Percentiles rank a stretch among this genome's conserved stretches.
phyloP scores from a whole-genome alignment of 64 coral and sea anemone genomes.

The Dendronephthya gigantea region DNA sequence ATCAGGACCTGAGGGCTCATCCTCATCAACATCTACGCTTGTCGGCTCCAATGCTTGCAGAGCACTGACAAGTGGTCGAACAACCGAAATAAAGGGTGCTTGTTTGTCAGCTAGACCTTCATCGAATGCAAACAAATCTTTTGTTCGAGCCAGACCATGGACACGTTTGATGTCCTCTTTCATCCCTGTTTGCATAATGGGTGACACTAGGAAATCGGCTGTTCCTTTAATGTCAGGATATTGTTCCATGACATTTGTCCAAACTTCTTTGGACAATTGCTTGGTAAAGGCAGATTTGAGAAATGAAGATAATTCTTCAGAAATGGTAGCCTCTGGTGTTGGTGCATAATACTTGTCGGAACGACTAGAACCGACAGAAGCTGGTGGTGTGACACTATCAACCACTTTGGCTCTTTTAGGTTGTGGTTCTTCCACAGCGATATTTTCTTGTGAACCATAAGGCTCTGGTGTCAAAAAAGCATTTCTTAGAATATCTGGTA shows the following conservation, averaged over 20 bases:
- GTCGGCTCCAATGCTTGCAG: not conserved
- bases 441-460: not conserved
- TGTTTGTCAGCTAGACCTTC: slow-evolving; percentile 7
- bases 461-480: not conserved
- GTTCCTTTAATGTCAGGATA: slow-evolving; percentile 4
- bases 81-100: not conserved
- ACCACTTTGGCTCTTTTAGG: not conserved
- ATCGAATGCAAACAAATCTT: slow-evolving; percentile 16
- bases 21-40: not conserved
- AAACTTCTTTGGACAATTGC: slow-evolving; percentile 11
- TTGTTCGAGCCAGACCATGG: not conserved
- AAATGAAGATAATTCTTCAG: not conserved
- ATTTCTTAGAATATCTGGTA: not conserved
- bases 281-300: slow-evolving; percentile 14
- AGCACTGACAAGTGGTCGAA: slow-evolving; percentile 11
- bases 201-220: not conserved
- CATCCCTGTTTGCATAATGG: not conserved
- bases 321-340: not conserved
- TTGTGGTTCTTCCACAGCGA: not conserved
- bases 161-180: slow-evolving; percentile 4
- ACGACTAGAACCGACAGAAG: not conserved
- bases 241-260: not conserved
- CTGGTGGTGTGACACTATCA: not conserved
- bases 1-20: not conserved
- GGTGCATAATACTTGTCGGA: not conserved